Evolutionary conservation across 2,888 invertebrate species (phyloP).

Genomic region (Clanis bilineata): DNA sequence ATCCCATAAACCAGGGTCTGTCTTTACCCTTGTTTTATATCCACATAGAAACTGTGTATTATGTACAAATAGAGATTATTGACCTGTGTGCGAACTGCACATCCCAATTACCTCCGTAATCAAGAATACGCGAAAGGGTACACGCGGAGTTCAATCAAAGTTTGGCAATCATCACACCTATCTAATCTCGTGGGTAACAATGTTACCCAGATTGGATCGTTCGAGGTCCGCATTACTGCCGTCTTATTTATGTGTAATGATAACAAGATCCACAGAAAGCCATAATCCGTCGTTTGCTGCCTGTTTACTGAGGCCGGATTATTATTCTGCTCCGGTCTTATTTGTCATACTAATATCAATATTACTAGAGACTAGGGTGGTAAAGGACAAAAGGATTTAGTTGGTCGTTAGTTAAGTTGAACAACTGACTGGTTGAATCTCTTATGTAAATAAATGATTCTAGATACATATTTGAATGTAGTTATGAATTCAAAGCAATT

Average conservation of each 20-base stretch:
- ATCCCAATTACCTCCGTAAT: conserved; percentile 68
- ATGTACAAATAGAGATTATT: conserved; percentile 39
- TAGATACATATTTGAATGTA: background rate
- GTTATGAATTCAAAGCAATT: too few species aligned
- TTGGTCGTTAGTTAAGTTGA: background rate
- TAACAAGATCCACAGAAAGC: conserved; percentile 47
- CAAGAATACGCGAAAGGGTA: conserved; percentile 70
- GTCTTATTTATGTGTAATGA: conserved; percentile 66
- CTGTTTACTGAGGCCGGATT: conserved; percentile 42
- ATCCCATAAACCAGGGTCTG: background rate
- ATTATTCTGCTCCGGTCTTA: conserved; percentile 26
- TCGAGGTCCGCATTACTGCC: conserved; percentile 61
- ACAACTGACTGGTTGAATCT: background rate
- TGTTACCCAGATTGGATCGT: conserved; percentile 68
- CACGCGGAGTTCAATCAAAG: conserved; percentile 74
- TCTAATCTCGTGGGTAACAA: conserved; percentile 74
- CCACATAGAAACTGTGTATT: conserved; percentile 26
- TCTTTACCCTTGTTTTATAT: background rate
- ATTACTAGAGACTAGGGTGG: background rate
- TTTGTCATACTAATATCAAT: conserved; percentile 10
- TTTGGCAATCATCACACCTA: conserved; percentile 77
- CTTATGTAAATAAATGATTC: background rate
- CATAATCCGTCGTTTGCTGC: conserved; percentile 27
- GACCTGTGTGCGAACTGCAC: conserved; percentile 39
- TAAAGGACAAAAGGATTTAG: background rate